These are phyloP conservation scores for Alauda arvensis DNA, from an alignment of 2,797 vertebrate species.

Conservation along the genomic window DNA sequence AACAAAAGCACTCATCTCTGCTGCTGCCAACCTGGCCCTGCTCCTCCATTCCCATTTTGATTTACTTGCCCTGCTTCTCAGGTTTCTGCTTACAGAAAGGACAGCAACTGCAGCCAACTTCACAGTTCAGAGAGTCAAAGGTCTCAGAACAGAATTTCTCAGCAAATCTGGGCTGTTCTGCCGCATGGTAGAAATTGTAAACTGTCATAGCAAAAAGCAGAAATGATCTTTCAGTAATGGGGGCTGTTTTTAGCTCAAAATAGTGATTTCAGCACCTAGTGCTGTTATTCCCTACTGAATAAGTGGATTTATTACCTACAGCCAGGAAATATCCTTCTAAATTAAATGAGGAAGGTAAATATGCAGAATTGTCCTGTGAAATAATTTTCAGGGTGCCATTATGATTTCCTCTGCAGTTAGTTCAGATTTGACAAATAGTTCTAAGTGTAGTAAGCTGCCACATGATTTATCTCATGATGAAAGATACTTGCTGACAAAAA, in stretches of 20 bases:
- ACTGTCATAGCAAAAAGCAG: not conserved
- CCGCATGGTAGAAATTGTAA: not conserved
- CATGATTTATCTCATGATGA: not conserved
- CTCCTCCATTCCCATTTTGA: not conserved
- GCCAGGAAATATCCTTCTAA: not conserved
- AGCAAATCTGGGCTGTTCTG: not conserved
- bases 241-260: not conserved
- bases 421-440: not conserved
- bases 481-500: not conserved
- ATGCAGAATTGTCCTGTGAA: not conserved
- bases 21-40: not conserved
- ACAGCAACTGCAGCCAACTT: not conserved
- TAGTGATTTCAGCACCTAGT: not conserved
- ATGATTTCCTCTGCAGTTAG: not conserved
- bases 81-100: not conserved
- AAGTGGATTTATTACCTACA: not conserved
- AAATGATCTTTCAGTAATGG: not conserved
- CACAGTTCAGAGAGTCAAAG: not conserved
- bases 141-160: not conserved
- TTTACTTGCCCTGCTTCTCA: not conserved
- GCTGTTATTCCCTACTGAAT: not conserved
- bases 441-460: not conserved
- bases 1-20: not conserved
- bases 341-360: not conserved
- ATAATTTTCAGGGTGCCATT: not conserved